Evolutionary conservation across 2,888 invertebrate genomes (phyloP).

Genomic region (Ophion ellenae): DNA sequence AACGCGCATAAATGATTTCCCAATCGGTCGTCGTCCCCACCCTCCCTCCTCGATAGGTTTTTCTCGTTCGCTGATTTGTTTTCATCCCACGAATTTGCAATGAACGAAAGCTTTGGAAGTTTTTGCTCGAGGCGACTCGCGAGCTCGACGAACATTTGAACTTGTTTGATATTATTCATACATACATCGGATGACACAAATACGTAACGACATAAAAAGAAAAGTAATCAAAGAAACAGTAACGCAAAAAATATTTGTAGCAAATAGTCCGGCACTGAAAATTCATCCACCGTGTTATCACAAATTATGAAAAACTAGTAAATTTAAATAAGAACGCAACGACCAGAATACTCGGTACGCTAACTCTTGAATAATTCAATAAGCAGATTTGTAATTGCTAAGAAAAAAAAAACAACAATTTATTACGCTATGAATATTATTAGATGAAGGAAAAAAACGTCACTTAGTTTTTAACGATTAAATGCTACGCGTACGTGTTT

Average conservation of each 20-base stretch:
- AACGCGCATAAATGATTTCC: conserved; percentile 57
- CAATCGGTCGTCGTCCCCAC: conserved; percentile 43
- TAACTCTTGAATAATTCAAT: conserved; percentile 50
- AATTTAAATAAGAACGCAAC: conserved; percentile 68
- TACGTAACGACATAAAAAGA: conserved; percentile 45
- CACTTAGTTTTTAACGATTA: conserved; percentile 49
- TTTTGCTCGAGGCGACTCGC: conserved; percentile 1
- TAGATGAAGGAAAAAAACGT: conserved; percentile 13
- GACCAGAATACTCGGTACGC: conserved; percentile 67
- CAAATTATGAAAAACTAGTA: conserved; percentile 46
- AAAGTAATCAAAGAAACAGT: conserved; percentile 30
- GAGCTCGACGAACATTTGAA: conserved; percentile 4
- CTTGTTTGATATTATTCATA: conserved; percentile 57
- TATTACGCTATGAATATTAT: conserved; percentile 60
- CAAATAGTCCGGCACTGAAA: conserved; percentile 59
- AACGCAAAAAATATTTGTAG: conserved; percentile 52
- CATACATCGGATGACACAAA: conserved; percentile 41
- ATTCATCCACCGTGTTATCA: conserved; percentile 53
- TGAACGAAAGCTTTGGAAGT: background rate
- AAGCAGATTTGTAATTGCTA: conserved; percentile 51
- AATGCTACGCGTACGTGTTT: conserved; percentile 51
- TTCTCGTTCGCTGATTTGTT: conserved; percentile 9
- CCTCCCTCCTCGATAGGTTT: conserved; percentile 23
- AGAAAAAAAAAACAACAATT: conserved; percentile 48
- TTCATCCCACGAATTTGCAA: conserved; percentile 14